Percentiles rank a stretch among this genome's conserved stretches.
Conservation (phyloP, 2,113 vertebrate species). For the Megaceryle maxima region DNA sequence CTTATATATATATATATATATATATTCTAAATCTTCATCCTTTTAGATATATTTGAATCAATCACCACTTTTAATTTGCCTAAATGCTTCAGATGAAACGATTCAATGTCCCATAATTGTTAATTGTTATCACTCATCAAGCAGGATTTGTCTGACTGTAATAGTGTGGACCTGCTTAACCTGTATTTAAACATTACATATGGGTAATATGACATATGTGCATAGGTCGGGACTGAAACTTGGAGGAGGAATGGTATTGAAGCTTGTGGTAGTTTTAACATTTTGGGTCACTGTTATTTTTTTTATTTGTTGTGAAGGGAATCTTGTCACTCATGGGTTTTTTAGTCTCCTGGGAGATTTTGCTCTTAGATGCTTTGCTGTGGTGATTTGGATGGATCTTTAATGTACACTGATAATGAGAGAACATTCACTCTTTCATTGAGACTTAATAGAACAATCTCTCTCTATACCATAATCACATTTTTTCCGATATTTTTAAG, state of each 20-base stretch:
- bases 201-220: not conserved
- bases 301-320: not conserved
- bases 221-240: not conserved
- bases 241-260: not conserved
- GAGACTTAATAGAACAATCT: not conserved
- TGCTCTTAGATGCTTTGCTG: not conserved
- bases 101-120: not conserved
- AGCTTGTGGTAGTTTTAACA: not conserved
- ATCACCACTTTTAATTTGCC: not conserved
- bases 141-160: not conserved
- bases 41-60: not conserved
- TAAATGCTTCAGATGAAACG: not conserved
- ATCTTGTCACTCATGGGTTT: not conserved
- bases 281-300: not conserved
- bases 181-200: not conserved
- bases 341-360: not conserved
- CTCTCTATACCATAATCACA: not conserved
- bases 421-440: not conserved
- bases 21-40: not conserved
- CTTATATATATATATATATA: not conserved
- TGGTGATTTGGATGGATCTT: not conserved
- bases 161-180: not conserved
- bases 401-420: not conserved
- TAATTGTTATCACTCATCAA: not conserved
- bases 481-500: not conserved